Evolutionary conservation across 2,797 vertebrate genomes (phyloP).

Genomic region (Mus minutoides): DNA sequence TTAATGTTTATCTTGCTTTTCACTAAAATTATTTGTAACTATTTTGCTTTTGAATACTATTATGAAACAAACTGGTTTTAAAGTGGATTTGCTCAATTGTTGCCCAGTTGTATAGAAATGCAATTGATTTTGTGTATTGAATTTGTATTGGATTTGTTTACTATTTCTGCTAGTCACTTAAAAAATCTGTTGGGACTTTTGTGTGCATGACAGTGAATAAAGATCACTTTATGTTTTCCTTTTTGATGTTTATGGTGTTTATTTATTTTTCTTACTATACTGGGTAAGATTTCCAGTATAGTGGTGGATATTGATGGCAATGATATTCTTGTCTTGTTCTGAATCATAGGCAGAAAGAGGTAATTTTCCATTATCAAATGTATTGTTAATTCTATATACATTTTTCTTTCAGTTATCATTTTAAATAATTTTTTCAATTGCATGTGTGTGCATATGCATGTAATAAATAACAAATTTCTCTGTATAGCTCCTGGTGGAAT

Average conservation of each 20-base stretch:
- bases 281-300: constrained; percentile 40
- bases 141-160: constrained; percentile 59
- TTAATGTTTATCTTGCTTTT: constrained; percentile 13
- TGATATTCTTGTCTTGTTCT: constrained; percentile 44
- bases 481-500: neutral
- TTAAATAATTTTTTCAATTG: neutral
- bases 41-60: constrained; percentile 42
- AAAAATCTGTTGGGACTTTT: constrained; percentile 57
- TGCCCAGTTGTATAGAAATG: constrained; percentile 27
- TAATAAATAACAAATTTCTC: neutral
- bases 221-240: constrained; percentile 51
- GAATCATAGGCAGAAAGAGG: neutral
- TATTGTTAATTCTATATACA: neutral
- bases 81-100: constrained; percentile 40
- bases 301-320: neutral
- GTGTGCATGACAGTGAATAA: constrained; percentile 65
- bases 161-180: constrained; percentile 28
- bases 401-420: neutral
- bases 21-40: constrained; percentile 43
- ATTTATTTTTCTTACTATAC: constrained; percentile 59
- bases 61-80: constrained; percentile 49
- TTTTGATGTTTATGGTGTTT: constrained; percentile 69
- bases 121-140: constrained; percentile 50
- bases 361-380: neutral
- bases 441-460: neutral